phyloP scores from a whole-genome alignment of 2,797 vertebrate genomes.

The Botia kubotai region DNA sequence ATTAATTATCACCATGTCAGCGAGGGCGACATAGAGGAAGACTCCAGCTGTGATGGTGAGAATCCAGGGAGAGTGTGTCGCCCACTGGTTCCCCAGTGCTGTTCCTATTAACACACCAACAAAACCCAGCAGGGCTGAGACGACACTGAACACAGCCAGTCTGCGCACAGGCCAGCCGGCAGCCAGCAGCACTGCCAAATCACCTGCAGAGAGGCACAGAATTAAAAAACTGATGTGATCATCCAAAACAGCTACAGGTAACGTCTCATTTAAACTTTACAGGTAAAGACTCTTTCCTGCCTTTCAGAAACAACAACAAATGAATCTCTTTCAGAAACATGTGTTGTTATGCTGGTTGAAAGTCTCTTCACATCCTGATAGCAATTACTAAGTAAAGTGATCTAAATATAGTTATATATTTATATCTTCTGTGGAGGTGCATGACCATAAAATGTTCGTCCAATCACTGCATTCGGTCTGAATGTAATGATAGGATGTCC shows the following conservation, averaged over 20 bases:
- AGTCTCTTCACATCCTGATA: too few relatives aligned
- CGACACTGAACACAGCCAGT: slow-evolving; percentile 74
- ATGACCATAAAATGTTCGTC: too few relatives aligned
- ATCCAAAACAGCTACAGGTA: neutral
- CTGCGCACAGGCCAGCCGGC: slow-evolving; percentile 72
- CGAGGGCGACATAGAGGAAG: slow-evolving; percentile 84
- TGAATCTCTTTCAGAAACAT: too few relatives aligned
- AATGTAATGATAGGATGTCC: too few relatives aligned
- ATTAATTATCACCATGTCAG: slow-evolving; percentile 79
- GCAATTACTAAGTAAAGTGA: too few relatives aligned
- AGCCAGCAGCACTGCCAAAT: slow-evolving; percentile 79
- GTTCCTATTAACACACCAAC: slow-evolving; percentile 73
- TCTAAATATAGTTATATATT: neutral
- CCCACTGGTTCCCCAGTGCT: slow-evolving; percentile 71
- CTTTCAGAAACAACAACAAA: too few relatives aligned
- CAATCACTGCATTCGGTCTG: too few relatives aligned
- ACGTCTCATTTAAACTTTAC: neutral
- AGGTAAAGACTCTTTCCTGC: too few relatives aligned
- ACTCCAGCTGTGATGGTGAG: slow-evolving; percentile 82
- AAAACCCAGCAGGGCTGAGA: slow-evolving; percentile 79
- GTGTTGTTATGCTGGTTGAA: too few relatives aligned
- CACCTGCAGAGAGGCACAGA: slow-evolving; percentile 69
- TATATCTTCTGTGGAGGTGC: too few relatives aligned
- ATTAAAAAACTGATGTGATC: neutral
- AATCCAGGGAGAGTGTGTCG: slow-evolving; percentile 79